These are phyloP conservation scores for Heliangelus exortis DNA, from an alignment of 2,797 vertebrate species.

Conservation along the genomic window DNA sequence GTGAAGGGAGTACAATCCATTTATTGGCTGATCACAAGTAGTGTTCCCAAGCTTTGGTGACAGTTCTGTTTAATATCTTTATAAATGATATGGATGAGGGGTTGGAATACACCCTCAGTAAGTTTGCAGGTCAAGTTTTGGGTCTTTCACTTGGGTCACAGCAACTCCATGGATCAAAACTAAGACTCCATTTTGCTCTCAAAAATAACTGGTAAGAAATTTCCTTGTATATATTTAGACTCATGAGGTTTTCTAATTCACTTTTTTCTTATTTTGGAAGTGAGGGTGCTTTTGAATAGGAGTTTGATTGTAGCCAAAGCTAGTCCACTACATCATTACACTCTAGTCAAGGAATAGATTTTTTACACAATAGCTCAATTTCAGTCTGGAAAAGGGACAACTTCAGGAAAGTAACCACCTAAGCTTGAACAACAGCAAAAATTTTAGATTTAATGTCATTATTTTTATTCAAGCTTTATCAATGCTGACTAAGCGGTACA, in stretches of 20 bases:
- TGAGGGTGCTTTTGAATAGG: neutral
- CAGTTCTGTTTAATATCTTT: too few species aligned
- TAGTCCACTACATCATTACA: neutral
- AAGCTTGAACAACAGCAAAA: neutral
- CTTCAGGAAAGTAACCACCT: neutral
- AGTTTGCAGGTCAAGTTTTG: too few species aligned
- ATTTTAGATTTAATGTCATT: neutral
- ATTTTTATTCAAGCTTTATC: neutral
- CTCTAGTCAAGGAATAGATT: neutral
- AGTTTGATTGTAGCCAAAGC: neutral
- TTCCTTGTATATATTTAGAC: neutral
- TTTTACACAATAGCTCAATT: neutral
- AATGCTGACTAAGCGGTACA: neutral
- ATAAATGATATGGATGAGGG: too few species aligned
- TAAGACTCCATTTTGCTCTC: neutral
- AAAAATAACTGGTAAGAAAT: neutral
- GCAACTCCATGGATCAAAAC: too few species aligned
- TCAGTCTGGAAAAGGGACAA: neutral
- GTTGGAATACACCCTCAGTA: too few species aligned
- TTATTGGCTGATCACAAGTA: too few species aligned
- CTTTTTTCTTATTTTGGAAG: neutral
- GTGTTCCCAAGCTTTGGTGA: too few species aligned
- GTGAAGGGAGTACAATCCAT: too few species aligned
- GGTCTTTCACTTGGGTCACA: too few species aligned
- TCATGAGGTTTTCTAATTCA: neutral